Evolutionary conservation across 2,888 invertebrate genomes (phyloP), one percentile per base, ranked within the genome.

Genomic region (Epinotia ramella): DNA sequence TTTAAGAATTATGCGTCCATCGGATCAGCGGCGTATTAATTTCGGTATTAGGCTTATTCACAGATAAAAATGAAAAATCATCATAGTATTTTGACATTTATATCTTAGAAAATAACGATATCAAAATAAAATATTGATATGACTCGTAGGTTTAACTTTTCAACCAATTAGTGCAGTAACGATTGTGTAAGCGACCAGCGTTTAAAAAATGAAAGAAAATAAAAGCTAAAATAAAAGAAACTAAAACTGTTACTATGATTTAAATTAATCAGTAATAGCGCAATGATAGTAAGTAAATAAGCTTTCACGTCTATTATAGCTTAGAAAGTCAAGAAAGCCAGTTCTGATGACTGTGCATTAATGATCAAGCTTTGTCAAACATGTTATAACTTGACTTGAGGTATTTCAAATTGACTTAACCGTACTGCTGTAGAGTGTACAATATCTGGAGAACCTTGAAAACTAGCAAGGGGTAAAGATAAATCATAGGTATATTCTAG

Each of bases 321-420:
- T 84, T 89, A 84, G 83, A 87, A 88, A 89, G 85, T 88, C 85
- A 86, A 84, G 77, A 88, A 68, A 88, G 89, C 90, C 91, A 90
- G 88, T 84, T 89, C 87, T 84, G 84, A 90, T 88, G 88, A 89
- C 89, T 91, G 86, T 84, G 79, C 88, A 84, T 86, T 80, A 83
- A 86, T 88, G 86, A 88, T 84, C 80, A 88, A 93, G 92, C 93
- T 84, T 88, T 88, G 88, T 82, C 57, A 91, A 92, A 91, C 81
- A 85, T 90, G 89, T 90, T 89, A 89, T 81, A 92, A 94, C 94
- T 94, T 94, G 94, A 94, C 94, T 93, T 92, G 91, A 92, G 91
- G 88, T 88, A 87, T 84, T 83, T 79, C 78, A 75, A 84, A 84
- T 80, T 77, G 79, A 92, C 92, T 90, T 91, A 91, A 88, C 92